Percentiles rank a stretch among this genome's conserved stretches.
Evolutionary conservation across 1,140 invertebrate genomes (phyloP).

Genomic region (Drosophila burlai): DNA sequence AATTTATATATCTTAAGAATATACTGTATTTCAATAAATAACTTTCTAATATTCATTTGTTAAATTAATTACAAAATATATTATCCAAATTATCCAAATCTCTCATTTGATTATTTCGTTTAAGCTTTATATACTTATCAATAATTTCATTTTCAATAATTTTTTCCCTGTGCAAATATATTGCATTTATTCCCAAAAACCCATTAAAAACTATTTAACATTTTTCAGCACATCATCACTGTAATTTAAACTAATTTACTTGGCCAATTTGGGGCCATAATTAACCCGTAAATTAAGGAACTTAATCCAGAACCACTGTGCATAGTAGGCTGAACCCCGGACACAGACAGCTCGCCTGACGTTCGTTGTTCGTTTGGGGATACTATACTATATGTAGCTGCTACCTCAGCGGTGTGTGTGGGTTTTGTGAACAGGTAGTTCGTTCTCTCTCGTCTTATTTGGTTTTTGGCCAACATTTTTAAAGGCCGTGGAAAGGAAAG

Average conservation of each 20-base stretch:
- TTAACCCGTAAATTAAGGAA: slow-evolving; percentile 23
- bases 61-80: no score
- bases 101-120: background rate
- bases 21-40: no score
- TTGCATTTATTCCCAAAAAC: background rate
- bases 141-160: background rate
- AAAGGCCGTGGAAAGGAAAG: slow-evolving; percentile 62
- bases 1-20: no score
- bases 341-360: slow-evolving; percentile 38
- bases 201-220: slow-evolving; percentile 9
- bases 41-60: no score
- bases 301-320: slow-evolving; percentile 35
- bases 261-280: slow-evolving; percentile 22
- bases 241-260: slow-evolving; percentile 23
- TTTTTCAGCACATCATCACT: slow-evolving; percentile 15
- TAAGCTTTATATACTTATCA: background rate
- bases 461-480: slow-evolving; percentile 80
- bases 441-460: slow-evolving; percentile 64
- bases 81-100: background rate
- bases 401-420: slow-evolving; percentile 66
- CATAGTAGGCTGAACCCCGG: slow-evolving; percentile 26
- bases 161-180: no score
- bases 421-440: slow-evolving; percentile 80
- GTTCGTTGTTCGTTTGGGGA: slow-evolving; percentile 46
- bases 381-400: slow-evolving; percentile 19